Conservation (phyloP, 1,140 invertebrate species). For the Drosophila repletoides region DNA sequence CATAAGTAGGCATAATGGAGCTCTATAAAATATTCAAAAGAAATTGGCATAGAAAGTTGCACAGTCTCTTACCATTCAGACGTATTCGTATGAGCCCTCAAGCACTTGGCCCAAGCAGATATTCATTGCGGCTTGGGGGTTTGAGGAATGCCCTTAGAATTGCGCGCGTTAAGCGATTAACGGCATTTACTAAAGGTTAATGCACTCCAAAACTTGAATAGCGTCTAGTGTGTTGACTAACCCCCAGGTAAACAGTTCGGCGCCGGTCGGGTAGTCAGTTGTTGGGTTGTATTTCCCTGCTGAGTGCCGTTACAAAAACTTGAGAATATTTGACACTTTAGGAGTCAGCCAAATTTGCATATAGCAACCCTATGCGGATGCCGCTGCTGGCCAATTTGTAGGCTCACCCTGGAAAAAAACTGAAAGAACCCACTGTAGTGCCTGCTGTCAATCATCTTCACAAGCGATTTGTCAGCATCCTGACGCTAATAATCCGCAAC, state of each 20-base stretch:
- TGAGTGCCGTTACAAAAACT: slow-evolving; percentile 15
- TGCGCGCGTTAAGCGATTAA: slow-evolving; percentile 64
- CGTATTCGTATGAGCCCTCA: slow-evolving; percentile 23
- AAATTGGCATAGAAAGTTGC: slow-evolving; percentile 74
- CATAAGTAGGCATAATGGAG: slow-evolving; percentile 81
- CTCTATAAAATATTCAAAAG: slow-evolving; percentile 81
- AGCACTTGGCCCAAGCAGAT: background rate
- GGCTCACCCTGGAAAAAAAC: too few relatives aligned
- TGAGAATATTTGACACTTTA: slow-evolving; percentile 36
- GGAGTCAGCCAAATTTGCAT: slow-evolving; percentile 23
- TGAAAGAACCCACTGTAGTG: too few relatives aligned
- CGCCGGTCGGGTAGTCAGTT: background rate
- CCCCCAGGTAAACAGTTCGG: background rate
- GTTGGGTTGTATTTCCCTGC: slow-evolving; percentile 19
- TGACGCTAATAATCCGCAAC: slow-evolving; percentile 68
- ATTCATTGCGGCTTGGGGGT: slow-evolving; percentile 1
- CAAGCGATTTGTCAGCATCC: slow-evolving; percentile 70
- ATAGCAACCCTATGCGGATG: slow-evolving; percentile 1
- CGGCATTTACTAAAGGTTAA: slow-evolving; percentile 58
- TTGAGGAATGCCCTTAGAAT: slow-evolving; percentile 10
- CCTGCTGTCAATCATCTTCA: slow-evolving; percentile 74
- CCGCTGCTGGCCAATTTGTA: slow-evolving; percentile 13
- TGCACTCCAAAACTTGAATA: slow-evolving; percentile 58
- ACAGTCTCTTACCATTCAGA: background rate
- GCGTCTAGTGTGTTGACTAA: slow-evolving; percentile 8